Base-by-base conservation (phyloP, 2,888 invertebrate genomes). In the Drosophila birchii region DNA sequence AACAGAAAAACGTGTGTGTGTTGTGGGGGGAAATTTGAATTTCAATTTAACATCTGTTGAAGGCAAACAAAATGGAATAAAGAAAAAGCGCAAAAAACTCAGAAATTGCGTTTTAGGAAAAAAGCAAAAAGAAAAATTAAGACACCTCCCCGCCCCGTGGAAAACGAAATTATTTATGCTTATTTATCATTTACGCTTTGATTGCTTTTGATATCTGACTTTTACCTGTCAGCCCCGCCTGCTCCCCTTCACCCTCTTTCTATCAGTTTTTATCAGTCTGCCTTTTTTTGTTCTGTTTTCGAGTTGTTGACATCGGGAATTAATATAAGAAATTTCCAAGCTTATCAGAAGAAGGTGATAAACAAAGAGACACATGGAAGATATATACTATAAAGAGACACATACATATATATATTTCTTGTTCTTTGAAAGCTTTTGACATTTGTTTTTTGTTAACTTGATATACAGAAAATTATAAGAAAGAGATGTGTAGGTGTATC, bases 171-270 rank as follows among this genome's bases (percentile, higher is more conserved):
- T 76, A 88, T 82, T 72, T 83, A 71, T 73, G 86, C 73, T 86
- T 84, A 88, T 84, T 88, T 88, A 86, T 80, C 86, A 78, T 86
- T 88, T 75, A 85, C 86, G 86, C 78, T 68, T 77, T 77, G 88
- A 87, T 83, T 82, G 72, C 59, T 39, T 32, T 71, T 71, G 59
- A 79, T 83, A 85, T 81, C 79, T 61, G 51, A 58, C 63, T 32
- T 39, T 23, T 57, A 45, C 67, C 49, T 45, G 38, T 29, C 38
- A 18, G 16, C n/a, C 12, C 54, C 43, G 0, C 23, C 20, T 3
- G 7, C 39, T n/a, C 47, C n/a, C 12, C 54, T 34, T 0, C 14
- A 23, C 3, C 9, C 39, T 18, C 47, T 5, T 14, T 12, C 6
- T 6, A 3, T 20, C 32, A 18, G 34, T 34, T 34, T 41, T 47